phyloP scores from a whole-genome alignment of 2,888 invertebrate genomes.

The Ormyrus nitidulus region DNA sequence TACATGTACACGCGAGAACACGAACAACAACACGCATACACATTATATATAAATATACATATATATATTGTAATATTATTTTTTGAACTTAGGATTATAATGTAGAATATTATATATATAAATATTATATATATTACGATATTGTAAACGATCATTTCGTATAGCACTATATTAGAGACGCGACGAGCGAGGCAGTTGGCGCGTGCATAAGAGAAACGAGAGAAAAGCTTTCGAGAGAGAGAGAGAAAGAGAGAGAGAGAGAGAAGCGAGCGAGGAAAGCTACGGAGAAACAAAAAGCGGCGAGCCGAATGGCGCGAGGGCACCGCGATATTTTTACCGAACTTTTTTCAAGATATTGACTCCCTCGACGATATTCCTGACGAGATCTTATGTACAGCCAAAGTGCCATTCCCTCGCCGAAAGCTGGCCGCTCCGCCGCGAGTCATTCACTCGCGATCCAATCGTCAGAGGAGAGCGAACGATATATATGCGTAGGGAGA shows the following conservation, averaged over 20 bases:
- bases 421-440: conserved; percentile 8
- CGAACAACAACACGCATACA: conserved; percentile 65
- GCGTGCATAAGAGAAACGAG: conserved; percentile 66
- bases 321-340: conserved; percentile 69
- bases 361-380: conserved; percentile 61
- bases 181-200: conserved; percentile 66
- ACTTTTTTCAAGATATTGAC: conserved; percentile 63
- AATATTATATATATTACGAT: conserved; percentile 64
- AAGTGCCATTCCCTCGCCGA: conserved; percentile 63
- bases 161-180: conserved; percentile 66
- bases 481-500: background rate
- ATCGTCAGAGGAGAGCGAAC: background rate
- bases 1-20: conserved; percentile 57
- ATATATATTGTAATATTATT: conserved; percentile 75
- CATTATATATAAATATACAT: conserved; percentile 63
- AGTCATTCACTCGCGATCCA: conserved; percentile 21
- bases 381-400: conserved; percentile 63
- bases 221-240: conserved; percentile 43
- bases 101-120: conserved; percentile 68
- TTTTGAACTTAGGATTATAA: conserved; percentile 74
- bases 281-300: conserved; percentile 42
- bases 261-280: background rate
- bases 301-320: conserved; percentile 64
- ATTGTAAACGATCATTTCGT: conserved; percentile 73
- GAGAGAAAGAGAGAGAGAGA: background rate